Evolutionary conservation across 2,113 vertebrate species (phyloP).

Genomic region (Taxidea taxus): DNA sequence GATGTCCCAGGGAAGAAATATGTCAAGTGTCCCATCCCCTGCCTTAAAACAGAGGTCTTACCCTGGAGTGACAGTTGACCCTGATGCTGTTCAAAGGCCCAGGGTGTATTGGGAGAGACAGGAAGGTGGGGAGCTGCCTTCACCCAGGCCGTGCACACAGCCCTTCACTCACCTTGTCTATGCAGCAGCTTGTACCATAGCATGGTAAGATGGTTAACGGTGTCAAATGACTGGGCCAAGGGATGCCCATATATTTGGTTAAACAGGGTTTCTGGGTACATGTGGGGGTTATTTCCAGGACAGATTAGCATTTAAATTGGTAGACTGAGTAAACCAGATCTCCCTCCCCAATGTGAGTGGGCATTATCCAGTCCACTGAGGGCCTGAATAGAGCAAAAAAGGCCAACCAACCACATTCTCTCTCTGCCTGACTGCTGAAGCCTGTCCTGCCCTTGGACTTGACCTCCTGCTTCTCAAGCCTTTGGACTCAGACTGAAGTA

Average conservation of each 20-base stretch:
- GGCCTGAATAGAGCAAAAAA: background rate
- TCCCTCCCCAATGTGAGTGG: too few relatives aligned
- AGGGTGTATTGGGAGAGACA: background rate
- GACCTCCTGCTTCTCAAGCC: background rate
- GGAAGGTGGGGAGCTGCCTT: fast-evolving
- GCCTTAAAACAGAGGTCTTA: background rate
- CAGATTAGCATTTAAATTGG: background rate
- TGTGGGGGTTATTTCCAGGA: background rate
- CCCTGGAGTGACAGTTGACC: fast-evolving
- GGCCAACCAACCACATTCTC: background rate
- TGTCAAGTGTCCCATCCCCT: background rate
- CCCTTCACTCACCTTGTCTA: background rate
- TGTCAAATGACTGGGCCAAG: background rate
- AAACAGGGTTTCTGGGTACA: background rate
- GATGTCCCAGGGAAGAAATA: background rate
- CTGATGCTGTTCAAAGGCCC: fast-evolving
- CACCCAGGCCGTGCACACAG: background rate
- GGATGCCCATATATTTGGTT: background rate
- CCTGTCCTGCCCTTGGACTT: background rate
- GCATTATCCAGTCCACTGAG: background rate
- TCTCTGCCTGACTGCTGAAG: background rate
- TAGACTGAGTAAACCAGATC: background rate
- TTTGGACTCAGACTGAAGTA: background rate
- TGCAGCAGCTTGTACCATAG: background rate
- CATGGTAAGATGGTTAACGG: background rate